Conservation (phyloP, 2,888 invertebrate species). For the Sceliomorpha sp. region DNA sequence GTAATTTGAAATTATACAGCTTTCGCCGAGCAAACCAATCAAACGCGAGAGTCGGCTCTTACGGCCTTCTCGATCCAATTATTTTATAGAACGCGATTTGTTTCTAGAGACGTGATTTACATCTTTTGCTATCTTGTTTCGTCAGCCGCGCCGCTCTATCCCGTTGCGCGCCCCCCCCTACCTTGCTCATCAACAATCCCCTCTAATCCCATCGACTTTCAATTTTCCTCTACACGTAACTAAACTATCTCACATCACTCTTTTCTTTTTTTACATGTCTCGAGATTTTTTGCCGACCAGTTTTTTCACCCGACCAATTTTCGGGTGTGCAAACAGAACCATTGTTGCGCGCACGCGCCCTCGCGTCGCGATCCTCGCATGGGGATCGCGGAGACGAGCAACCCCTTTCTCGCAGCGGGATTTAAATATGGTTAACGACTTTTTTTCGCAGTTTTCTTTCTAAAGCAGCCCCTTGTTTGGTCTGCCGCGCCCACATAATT, state of each 20-base stretch:
- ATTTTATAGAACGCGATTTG: too few species aligned
- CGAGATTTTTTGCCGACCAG: constrained; percentile 15
- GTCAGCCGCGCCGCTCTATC: too few species aligned
- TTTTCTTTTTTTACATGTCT: constrained; percentile 23
- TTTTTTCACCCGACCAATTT: constrained; percentile 50
- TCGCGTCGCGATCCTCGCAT: constrained; percentile 40
- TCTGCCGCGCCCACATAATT: constrained; percentile 79
- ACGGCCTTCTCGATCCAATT: too few species aligned
- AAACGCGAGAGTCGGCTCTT: too few species aligned
- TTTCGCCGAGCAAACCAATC: constrained; percentile 6
- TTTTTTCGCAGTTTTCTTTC: constrained; percentile 63
- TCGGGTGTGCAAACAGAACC: constrained; percentile 76
- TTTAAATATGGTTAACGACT: constrained; percentile 69
- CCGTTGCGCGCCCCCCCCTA: too few species aligned
- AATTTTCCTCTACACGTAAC: too few species aligned
- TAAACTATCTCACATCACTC: too few species aligned
- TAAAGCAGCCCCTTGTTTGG: constrained; percentile 74
- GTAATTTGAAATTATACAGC: constrained; percentile 22
- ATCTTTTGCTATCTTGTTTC: too few species aligned
- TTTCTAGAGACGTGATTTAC: too few species aligned
- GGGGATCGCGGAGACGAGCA: constrained; percentile 46
- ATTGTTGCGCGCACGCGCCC: constrained; percentile 66
- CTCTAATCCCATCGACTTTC: too few species aligned
- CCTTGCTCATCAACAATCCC: too few species aligned
- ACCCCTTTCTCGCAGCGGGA: constrained; percentile 67